A percentile compares a stretch with the other conserved stretches of the same genome.
These are phyloP conservation scores for Sarcophaga bullata DNA, from an alignment of 1,140 invertebrate species.

Conservation along the genomic window DNA sequence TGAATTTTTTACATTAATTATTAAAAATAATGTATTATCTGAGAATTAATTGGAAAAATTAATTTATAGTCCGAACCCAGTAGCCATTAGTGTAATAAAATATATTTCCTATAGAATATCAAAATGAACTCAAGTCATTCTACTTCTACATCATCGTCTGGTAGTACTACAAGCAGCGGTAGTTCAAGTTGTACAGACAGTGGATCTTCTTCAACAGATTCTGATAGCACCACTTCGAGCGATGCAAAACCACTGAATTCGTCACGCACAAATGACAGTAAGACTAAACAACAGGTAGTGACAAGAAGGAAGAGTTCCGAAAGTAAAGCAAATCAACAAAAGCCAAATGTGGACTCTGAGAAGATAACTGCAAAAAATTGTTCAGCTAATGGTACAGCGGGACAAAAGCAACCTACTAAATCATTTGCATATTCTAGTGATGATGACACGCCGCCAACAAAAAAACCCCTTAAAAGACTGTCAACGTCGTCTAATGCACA, in stretches of 20 bases:
- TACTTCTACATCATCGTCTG: constrained; percentile 71
- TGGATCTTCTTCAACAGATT: constrained; percentile 72
- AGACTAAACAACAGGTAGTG: constrained; percentile 50
- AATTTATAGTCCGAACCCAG: neutral
- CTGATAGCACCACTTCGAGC: constrained; percentile 75
- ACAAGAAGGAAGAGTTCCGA: constrained; percentile 65
- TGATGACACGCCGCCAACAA: constrained; percentile 61
- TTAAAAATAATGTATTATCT: neutral
- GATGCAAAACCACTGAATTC: constrained; percentile 56
- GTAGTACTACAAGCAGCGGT: constrained; percentile 70
- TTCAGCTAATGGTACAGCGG: neutral
- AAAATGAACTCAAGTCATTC: constrained; percentile 30
- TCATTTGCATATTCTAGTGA: constrained; percentile 54
- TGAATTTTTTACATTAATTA: neutral
- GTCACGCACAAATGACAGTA: constrained; percentile 43
- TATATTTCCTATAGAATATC: neutral
- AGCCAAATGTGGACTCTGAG: neutral
- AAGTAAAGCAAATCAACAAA: constrained; percentile 54
- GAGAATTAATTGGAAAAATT: neutral
- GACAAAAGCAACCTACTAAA: constrained; percentile 25
- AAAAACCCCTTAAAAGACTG: constrained; percentile 62
- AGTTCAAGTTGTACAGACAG: constrained; percentile 69
- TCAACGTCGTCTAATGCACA: constrained; percentile 18
- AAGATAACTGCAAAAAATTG: constrained; percentile 32
- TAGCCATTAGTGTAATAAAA: neutral